A percentile compares a stretch with the other conserved stretches of the same genome.
These are phyloP conservation scores for Halcyon leucocephala DNA, from an alignment of 2,797 vertebrate genomes.

Conservation along the genomic window DNA sequence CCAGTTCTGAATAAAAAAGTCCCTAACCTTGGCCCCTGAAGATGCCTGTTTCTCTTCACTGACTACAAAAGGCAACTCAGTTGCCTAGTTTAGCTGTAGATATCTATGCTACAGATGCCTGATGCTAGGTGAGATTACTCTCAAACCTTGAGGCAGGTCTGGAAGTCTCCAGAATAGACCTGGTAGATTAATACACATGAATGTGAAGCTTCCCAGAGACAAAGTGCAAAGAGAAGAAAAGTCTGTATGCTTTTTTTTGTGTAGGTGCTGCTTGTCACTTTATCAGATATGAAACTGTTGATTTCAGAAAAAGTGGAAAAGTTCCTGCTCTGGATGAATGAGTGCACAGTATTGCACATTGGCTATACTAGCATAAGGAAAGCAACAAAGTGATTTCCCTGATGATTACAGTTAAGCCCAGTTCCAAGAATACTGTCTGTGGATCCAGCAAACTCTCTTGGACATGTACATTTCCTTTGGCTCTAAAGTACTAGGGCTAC, in stretches of 20 bases:
- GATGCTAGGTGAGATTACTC: background rate
- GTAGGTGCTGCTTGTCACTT: background rate
- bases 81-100: background rate
- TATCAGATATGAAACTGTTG: background rate
- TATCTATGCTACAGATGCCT: background rate
- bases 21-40: background rate
- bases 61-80: background rate
- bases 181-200: background rate
- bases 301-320: background rate
- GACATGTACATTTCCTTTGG: conserved; percentile 63
- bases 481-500: conserved; percentile 9
- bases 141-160: background rate
- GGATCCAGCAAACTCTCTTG: conserved; percentile 53
- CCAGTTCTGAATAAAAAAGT: background rate
- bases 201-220: background rate
- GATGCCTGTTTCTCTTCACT: background rate
- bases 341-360: background rate
- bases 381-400: conserved; percentile 41
- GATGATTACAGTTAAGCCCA: conserved; percentile 14
- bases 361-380: background rate
- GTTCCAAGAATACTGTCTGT: conserved; percentile 63
- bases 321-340: background rate
- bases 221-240: background rate
- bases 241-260: background rate
- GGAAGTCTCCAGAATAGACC: background rate